Base-by-base conservation (phyloP, 1,140 invertebrate genomes). In the Drosophila lowei region DNA sequence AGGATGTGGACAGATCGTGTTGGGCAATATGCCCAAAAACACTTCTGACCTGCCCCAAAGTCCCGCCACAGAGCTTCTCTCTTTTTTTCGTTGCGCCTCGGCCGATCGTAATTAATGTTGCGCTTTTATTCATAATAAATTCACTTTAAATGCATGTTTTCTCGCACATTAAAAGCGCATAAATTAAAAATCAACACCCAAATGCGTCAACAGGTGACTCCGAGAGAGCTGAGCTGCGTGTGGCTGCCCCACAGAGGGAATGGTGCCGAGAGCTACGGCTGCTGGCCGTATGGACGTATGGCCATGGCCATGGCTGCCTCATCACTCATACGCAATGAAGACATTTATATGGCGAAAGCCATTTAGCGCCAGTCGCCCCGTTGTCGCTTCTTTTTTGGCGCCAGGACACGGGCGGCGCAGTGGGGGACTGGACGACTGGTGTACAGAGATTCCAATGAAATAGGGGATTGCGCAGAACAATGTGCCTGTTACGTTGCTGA, bases 241-340 rank as follows among this genome's bases (percentile, higher is more conserved):
- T 73, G 60, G 9, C 30, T 34, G 30, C 30, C 30, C 34, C 34
- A 13, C 11, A 38, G 34, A 38, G 34, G 71, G 49, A 16, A 21
- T 28, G 41, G 50, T 60, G 34, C 46, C 8, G 16, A 47, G 38
- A 7, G 41, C 18, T 18, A 18, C 13, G 46, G 21, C 43, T 15
- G 15, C 4, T n/a, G 9, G 5, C 7, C 47, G 25, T 23, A 48
- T 48, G 53, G 5, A 11, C 47, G 25, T 23, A 48, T 48, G 53
- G 53, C 54, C 75, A 53, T 72, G 74, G 71, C 70, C 52, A 67
- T 49, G 41, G 72, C 78, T 72, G 72, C 79, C 72, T 79, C 79
- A 85, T 85, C 83, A 85, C 83, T 85, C 81, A 85, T 85, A 86
- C 83, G 83, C 83, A 86, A 86, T 86, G 83, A 86, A 86, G 83